phyloP scores from a whole-genome alignment of 2,113 vertebrate genomes.

The Peromyscus leucopus region DNA sequence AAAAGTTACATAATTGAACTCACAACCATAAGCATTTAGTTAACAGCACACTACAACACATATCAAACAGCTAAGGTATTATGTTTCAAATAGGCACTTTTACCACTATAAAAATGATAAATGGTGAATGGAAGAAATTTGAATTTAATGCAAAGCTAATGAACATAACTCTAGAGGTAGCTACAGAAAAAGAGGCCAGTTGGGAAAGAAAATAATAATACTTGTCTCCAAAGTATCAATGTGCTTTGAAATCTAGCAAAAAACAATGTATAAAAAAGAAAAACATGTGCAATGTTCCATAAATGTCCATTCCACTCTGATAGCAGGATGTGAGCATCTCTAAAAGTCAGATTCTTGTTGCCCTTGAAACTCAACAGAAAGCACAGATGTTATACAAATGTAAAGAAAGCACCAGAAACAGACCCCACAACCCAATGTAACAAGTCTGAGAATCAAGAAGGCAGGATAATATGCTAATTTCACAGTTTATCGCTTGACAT shows the following conservation, averaged over 20 bases:
- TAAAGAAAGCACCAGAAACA: background rate
- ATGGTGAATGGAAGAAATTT: background rate
- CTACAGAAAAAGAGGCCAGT: background rate
- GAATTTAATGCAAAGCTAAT: conserved; percentile 12
- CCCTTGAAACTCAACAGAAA: background rate
- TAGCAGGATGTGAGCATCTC: background rate
- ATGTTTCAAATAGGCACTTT: background rate
- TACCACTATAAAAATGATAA: background rate
- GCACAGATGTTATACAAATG: background rate
- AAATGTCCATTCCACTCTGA: background rate
- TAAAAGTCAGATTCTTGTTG: background rate
- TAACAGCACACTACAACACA: background rate
- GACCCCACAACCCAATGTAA: background rate
- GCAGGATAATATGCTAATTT: background rate
- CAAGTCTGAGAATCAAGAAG: background rate
- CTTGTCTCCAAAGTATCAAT: background rate
- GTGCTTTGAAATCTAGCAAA: background rate
- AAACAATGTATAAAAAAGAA: background rate
- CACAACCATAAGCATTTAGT: background rate
- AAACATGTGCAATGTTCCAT: background rate
- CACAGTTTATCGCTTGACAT: background rate
- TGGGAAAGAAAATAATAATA: background rate
- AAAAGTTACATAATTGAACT: background rate
- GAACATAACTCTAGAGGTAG: background rate
- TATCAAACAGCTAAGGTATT: background rate